phyloP scores from a whole-genome alignment of 2,113 vertebrate species.

The Paralichthys olivaceus region DNA sequence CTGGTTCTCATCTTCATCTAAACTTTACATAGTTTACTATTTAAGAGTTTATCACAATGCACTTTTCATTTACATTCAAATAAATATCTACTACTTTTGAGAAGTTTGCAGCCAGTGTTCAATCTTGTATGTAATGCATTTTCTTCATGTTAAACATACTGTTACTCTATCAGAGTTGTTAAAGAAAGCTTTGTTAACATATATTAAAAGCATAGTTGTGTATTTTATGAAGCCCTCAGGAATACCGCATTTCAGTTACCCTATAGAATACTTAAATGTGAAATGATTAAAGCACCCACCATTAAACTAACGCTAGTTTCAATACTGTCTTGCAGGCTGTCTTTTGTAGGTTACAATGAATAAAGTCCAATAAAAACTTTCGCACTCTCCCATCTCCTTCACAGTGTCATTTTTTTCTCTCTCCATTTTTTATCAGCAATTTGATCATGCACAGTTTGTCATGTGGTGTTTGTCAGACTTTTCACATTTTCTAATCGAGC shows the following conservation, averaged over 20 bases:
- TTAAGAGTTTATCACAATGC: too few relatives aligned
- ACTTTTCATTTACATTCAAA: neutral
- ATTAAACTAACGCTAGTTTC: too few relatives aligned
- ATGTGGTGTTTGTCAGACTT: constrained; percentile 9
- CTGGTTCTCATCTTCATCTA: too few relatives aligned
- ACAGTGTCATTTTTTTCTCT: neutral
- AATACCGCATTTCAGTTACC: neutral
- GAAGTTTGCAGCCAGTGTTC: too few relatives aligned
- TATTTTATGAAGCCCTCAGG: neutral
- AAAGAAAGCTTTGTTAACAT: neutral
- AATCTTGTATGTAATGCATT: too few relatives aligned
- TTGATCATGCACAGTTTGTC: neutral
- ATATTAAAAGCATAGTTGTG: neutral
- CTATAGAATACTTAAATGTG: neutral
- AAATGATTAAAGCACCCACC: too few relatives aligned
- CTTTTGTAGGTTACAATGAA: neutral
- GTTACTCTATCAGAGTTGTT: neutral
- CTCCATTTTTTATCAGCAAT: neutral
- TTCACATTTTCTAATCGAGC: neutral
- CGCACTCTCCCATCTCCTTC: neutral
- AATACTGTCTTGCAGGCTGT: too few relatives aligned
- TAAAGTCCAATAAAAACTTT: neutral
- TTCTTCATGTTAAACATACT: neutral
- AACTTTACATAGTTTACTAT: too few relatives aligned
- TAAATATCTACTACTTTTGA: too few relatives aligned